A percentile compares a stretch with the other conserved stretches of the same genome.
Evolutionary conservation across 1,140 invertebrate species (phyloP).

Genomic region (Coenobita brevimanus): DNA sequence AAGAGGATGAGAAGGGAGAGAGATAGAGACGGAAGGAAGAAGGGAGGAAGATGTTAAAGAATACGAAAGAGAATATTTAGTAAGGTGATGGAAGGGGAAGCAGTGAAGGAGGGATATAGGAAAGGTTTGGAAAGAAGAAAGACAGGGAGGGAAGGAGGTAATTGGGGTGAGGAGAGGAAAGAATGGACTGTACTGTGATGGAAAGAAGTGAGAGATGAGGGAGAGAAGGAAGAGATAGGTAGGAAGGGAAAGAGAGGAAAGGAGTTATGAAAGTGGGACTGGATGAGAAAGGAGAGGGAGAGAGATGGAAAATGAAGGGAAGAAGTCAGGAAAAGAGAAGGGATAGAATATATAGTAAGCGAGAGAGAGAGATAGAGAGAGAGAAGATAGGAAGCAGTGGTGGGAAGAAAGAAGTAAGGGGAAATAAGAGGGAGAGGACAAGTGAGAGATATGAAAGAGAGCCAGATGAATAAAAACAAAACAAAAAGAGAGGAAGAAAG

Average conservation of each 20-base stretch:
- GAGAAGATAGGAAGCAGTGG: neutral
- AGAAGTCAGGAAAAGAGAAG: neutral
- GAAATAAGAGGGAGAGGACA: too few species aligned
- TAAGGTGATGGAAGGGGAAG: neutral
- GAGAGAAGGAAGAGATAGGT: neutral
- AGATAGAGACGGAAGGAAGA: neutral
- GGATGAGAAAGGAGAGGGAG: too few species aligned
- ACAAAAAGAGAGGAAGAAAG: neutral
- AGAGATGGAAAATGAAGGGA: neutral
- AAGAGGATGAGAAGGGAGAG: too few species aligned
- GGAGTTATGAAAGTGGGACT: neutral
- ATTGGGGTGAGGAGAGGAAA: neutral
- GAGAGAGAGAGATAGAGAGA: neutral
- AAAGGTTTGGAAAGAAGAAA: neutral
- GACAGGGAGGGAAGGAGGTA: neutral
- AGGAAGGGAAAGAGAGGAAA: neutral
- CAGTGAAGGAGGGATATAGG: neutral
- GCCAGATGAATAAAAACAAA: neutral
- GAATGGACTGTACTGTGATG: neutral
- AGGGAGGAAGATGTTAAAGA: neutral
- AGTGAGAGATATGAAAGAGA: neutral
- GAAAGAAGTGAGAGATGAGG: neutral
- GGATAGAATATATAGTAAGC: neutral
- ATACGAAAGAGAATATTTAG: neutral
- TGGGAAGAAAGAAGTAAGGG: neutral